Evolutionary conservation across 2,888 invertebrate genomes (phyloP).

Genomic region (Tetragonula carbonaria): DNA sequence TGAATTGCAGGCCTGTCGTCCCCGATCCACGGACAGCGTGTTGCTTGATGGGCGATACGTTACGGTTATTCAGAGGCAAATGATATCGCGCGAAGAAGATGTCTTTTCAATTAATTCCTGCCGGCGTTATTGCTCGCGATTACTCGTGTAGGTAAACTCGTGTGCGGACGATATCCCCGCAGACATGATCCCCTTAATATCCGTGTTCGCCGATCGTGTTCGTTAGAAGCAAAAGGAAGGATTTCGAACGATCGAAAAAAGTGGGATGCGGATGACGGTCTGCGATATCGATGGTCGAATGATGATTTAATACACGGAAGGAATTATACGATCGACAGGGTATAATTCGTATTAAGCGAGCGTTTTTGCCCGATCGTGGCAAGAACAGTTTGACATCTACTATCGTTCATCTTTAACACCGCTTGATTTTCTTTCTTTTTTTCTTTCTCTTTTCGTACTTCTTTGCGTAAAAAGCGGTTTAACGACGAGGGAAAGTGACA

Average conservation of each 20-base stretch:
- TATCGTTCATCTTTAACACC: background rate
- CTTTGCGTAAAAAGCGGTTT: conserved; percentile 2
- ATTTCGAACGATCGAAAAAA: background rate
- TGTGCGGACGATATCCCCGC: background rate
- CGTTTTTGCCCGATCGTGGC: background rate
- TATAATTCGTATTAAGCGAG: background rate
- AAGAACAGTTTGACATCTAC: background rate
- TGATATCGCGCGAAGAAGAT: conserved; percentile 1
- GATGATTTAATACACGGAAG: conserved; percentile 3
- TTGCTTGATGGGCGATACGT: conserved; percentile 8
- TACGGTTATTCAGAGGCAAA: conserved; percentile 13
- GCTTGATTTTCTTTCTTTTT: background rate
- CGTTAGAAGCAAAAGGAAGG: background rate
- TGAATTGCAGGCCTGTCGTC: conserved; percentile 22
- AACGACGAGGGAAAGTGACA: conserved; percentile 6
- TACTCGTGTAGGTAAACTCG: background rate
- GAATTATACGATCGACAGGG: background rate
- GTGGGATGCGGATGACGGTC: background rate
- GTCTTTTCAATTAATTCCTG: conserved; percentile 23
- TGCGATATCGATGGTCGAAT: background rate
- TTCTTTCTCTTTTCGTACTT: background rate
- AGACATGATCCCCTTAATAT: background rate
- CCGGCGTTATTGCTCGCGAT: background rate
- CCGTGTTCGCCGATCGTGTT: background rate
- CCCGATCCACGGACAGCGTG: background rate